phyloP scores from a whole-genome alignment of 1,140 invertebrate species.

The Dolichoris vasculosae region DNA sequence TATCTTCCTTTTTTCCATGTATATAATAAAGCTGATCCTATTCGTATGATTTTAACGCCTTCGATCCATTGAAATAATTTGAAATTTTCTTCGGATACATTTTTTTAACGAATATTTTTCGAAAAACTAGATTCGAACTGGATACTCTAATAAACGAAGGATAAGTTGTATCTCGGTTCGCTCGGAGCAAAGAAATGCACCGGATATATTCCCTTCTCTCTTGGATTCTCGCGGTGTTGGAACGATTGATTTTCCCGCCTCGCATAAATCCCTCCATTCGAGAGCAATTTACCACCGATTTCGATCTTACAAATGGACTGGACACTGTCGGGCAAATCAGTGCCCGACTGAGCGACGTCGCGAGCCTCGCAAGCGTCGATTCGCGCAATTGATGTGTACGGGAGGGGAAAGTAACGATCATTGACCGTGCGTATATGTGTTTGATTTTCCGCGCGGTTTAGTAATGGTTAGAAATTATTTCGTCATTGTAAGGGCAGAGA shows the following conservation, averaged over 20 bases:
- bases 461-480: background rate
- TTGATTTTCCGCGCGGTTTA: background rate
- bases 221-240: background rate
- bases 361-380: background rate
- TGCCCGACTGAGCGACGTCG: conserved; percentile 15
- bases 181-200: too few species aligned
- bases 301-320: conserved; percentile 49
- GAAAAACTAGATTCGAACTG: too few species aligned
- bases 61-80: too few species aligned
- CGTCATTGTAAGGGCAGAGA: background rate
- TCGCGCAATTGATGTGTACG: conserved; percentile 10
- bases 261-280: background rate
- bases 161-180: too few species aligned
- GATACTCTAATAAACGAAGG: too few species aligned
- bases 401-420: conserved; percentile 10
- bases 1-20: too few species aligned
- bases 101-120: too few species aligned
- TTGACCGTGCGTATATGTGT: background rate
- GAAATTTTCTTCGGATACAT: too few species aligned
- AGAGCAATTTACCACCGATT: background rate
- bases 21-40: too few species aligned
- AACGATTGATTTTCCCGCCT: background rate
- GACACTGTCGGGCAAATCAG: conserved; percentile 49
- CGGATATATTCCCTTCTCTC: too few species aligned
- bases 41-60: too few species aligned